Evolutionary conservation across 2,888 invertebrate genomes (phyloP).

Genomic region (Cryptophagus acutangulus): DNA sequence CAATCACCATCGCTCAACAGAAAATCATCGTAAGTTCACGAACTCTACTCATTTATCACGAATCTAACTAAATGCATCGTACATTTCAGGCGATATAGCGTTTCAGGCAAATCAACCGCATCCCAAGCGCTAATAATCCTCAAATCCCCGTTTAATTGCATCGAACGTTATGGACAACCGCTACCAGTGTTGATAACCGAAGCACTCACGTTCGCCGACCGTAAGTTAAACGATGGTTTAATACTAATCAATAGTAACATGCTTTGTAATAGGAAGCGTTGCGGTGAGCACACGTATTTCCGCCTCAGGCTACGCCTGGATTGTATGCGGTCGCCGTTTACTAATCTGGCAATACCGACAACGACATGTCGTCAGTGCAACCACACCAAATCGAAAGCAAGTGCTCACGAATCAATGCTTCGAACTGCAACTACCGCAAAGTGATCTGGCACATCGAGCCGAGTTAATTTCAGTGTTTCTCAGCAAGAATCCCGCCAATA

Average conservation of each 20-base stretch:
- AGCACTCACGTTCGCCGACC: constrained; percentile 74
- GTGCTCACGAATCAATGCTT: constrained; percentile 61
- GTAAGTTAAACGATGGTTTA: constrained; percentile 43
- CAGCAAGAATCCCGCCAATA: constrained; percentile 50
- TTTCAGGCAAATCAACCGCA: constrained; percentile 60
- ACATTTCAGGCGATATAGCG: constrained; percentile 50
- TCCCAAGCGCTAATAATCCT: constrained; percentile 72
- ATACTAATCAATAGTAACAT: constrained; percentile 3
- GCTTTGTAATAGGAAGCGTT: constrained; percentile 38
- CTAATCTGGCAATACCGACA: constrained; percentile 79
- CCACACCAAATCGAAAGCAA: constrained; percentile 48
- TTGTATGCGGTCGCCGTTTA: constrained; percentile 76
- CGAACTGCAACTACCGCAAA: constrained; percentile 83
- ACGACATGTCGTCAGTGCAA: constrained; percentile 30
- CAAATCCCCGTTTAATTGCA: constrained; percentile 66
- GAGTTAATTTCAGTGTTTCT: constrained; percentile 73
- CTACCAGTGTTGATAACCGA: constrained; percentile 86
- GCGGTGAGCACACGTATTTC: constrained; percentile 51
- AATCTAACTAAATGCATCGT: too few relatives aligned
- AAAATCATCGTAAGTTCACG: too few relatives aligned
- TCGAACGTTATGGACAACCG: constrained; percentile 76
- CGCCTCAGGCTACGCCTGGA: constrained; percentile 54
- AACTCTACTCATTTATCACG: too few relatives aligned
- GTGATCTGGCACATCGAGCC: constrained; percentile 86
- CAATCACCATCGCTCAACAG: too few relatives aligned